phyloP scores from a whole-genome alignment of 2,113 vertebrate genomes.

The Canis aureus region DNA sequence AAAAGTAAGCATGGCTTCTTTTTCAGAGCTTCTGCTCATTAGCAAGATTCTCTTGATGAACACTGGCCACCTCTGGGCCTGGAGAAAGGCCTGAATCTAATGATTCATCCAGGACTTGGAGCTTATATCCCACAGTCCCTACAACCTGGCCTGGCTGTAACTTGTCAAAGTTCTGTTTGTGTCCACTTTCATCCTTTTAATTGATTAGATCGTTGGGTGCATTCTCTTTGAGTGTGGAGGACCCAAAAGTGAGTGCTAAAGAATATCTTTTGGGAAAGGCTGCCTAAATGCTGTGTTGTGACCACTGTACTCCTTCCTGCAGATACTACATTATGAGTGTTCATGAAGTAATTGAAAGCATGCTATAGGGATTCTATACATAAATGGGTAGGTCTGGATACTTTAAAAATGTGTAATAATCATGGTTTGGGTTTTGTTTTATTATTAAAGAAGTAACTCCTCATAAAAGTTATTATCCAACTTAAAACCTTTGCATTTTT shows the following conservation, averaged over 20 bases:
- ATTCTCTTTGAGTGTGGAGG: not conserved
- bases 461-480: conserved; percentile 24
- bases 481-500: conserved; percentile 59
- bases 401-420: conserved; percentile 34
- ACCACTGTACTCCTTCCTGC: not conserved
- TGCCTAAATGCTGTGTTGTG: not conserved
- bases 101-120: not conserved
- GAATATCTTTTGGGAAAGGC: conserved; percentile 8
- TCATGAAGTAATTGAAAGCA: not conserved
- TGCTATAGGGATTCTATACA: not conserved
- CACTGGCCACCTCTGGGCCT: not conserved
- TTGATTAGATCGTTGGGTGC: not conserved
- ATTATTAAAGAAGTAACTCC: not conserved
- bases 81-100: not conserved
- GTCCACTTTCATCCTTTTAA: not conserved
- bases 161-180: conserved; percentile 25
- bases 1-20: not conserved
- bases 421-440: not conserved
- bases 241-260: not conserved
- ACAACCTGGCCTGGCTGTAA: not conserved
- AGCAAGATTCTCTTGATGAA: not conserved
- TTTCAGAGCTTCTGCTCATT: not conserved
- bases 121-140: no score
- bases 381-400: not conserved
- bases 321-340: not conserved